Evolutionary conservation across 2,888 invertebrate species (phyloP).

Genomic region (Salticus scenicus): DNA sequence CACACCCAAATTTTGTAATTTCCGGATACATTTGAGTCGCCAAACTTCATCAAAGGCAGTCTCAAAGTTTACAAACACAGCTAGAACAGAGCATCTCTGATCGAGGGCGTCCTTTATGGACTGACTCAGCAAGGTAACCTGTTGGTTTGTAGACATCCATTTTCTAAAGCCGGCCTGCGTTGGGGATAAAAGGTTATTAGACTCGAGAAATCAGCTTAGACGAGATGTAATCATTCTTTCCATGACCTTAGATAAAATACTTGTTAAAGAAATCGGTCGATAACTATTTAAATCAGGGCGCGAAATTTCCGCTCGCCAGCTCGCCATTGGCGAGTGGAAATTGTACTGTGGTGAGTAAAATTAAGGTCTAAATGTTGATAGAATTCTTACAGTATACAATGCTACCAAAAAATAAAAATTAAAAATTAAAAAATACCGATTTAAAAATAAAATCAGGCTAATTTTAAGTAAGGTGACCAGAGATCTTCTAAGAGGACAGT

Average conservation of each 20-base stretch:
- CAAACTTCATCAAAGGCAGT: conserved; percentile 22
- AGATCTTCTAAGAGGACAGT: too few relatives aligned
- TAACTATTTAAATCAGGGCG: neutral
- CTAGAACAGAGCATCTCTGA: conserved; percentile 6
- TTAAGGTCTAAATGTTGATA: too few relatives aligned
- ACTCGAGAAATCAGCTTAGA: conserved; percentile 10
- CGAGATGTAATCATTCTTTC: neutral
- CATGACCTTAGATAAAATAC: neutral
- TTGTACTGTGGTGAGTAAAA: too few relatives aligned
- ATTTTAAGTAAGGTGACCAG: too few relatives aligned
- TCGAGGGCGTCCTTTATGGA: conserved; percentile 15
- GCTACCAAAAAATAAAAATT: too few relatives aligned
- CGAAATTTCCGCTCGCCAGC: too few relatives aligned
- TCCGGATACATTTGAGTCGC: neutral
- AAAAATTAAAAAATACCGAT: too few relatives aligned
- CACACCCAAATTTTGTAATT: neutral
- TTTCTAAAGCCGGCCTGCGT: conserved; percentile 21
- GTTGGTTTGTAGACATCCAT: neutral
- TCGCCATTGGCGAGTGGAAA: too few relatives aligned
- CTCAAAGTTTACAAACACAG: conserved; percentile 19
- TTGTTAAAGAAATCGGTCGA: neutral
- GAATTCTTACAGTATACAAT: too few relatives aligned
- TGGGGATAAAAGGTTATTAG: conserved; percentile 2
- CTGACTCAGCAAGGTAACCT: neutral
- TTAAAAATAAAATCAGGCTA: too few relatives aligned